Evolutionary conservation across 2,797 vertebrate species (phyloP), one percentile per base, ranked within the genome.

Genomic region (Syndactyla subalaris): DNA sequence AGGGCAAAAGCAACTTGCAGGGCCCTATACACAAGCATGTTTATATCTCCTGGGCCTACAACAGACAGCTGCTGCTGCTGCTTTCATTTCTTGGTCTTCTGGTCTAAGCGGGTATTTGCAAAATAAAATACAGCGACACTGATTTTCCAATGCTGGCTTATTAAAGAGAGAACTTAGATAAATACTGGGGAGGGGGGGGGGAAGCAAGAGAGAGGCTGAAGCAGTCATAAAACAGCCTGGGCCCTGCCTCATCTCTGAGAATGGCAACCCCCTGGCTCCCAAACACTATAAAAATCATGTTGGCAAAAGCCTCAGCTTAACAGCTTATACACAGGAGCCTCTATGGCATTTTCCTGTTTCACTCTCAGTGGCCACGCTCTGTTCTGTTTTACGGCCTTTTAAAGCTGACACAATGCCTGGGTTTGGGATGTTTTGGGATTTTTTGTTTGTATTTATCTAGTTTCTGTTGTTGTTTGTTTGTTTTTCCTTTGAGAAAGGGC

Each of bases 261-360:
- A 75, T 0, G 0, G 45, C 32, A 45, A 3, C 3, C 12, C 12
- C 23, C 22, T 3, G 1, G 6, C 26, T 32, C 76, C 7, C 30
- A 8, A 16, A 36, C 27, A 7, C 6, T 18, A 1, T 13, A 39
- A 72, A 57, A 81, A 54, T 18, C 19, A 27, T n/a, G 7, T 3
- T 0, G 4, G 57, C 0, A 1, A 83, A 88, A 80, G 18, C 46
- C 29, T 34, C 32, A 41, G 21, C 23, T 27, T 14, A 21, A 36
- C 3, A 4, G 30, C 9, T 61, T 22, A 20, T 3, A 48, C 17
- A 48, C 17, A 48, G 27, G 14, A 57, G 54, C 11, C 45, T 77
- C 85, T 34, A 1, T 1, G 10, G 18, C 27, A 29, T 65, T 52
- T 71, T 67, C 58, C 34, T 22, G n/a, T 45, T 49, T 46, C 19